Evolutionary conservation across 2,888 invertebrate species (phyloP), one percentile per base, ranked within the genome.

Genomic region (Heliconius sara): DNA sequence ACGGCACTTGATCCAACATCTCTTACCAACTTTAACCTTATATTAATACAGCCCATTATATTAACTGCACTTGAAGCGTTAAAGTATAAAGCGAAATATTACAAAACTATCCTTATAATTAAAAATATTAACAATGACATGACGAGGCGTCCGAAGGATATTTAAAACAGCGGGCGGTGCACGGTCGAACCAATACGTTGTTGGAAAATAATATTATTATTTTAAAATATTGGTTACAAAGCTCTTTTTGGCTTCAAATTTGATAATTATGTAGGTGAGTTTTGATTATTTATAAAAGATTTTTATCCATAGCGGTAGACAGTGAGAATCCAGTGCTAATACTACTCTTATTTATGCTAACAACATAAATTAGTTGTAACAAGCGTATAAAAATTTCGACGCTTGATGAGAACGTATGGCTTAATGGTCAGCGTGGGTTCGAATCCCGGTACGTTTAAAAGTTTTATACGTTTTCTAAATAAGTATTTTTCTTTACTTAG

Each of bases 141-240:
- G 30, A 65, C 25, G 27, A 66, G 47, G 47, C 25, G 43, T 75
- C 43, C 65, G 22, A 75, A 47, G 75, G 75, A 75, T 75, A 75
- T 66, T 66, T 66, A 39, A 66, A 43, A 27, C 75, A 75, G 75
- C 66, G 75, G 75, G 75, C 65, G 75, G 75, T 75, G 75, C 65
- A 66, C 63, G 27, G 75, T 75, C 30, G 43, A 43, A 13, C 27
- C 22, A 27, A 25, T 65, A 75, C 13, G 30, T 43, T 47, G 47
- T 2, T 65, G 7, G 43, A 43, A 16, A n/a, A 39, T 39, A 10
- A 39, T 1, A 13, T n/a, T 19, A 34, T 3, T 60, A n/a, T 60
- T n/a, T 10, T 60, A 60, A 60, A n/a, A 7, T 25, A n/a, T 60
- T 60, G 10, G 10, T 22, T n/a, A 12, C 13, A 65, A 65, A 25